Conservation (phyloP, 2,888 invertebrate species). For the Drosophila flavopinicola region DNA sequence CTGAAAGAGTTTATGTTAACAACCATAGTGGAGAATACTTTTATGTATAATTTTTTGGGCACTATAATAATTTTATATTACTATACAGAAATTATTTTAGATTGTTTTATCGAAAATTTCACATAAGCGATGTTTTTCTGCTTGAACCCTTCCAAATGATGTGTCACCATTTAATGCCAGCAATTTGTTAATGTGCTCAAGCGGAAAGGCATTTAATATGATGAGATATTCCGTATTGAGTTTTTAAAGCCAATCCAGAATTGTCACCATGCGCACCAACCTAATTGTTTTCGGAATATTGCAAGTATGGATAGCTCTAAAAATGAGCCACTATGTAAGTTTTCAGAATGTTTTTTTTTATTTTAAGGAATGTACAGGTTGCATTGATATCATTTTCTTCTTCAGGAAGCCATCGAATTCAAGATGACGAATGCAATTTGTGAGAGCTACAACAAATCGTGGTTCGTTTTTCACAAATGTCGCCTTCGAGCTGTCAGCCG, state of each 20-base stretch:
- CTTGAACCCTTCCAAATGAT: too few relatives aligned
- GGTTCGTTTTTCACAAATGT: slow-evolving; percentile 35
- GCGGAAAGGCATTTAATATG: background rate
- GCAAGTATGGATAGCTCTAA: slow-evolving; percentile 1
- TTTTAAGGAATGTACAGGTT: rapidly evolving
- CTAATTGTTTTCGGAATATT: background rate
- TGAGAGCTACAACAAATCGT: slow-evolving; percentile 41
- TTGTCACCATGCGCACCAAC: slow-evolving; percentile 5
- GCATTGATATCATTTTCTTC: background rate
- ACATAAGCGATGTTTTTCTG: too few relatives aligned
- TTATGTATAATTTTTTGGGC: too few relatives aligned
- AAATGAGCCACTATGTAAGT: slow-evolving; percentile 4
- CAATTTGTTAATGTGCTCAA: background rate
- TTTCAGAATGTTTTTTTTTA: too few relatives aligned
- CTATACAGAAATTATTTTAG: too few relatives aligned
- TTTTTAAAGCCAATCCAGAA: background rate
- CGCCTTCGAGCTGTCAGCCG: slow-evolving; percentile 34
- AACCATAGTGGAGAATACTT: too few relatives aligned
- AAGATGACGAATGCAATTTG: slow-evolving; percentile 47
- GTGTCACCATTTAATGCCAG: too few relatives aligned
- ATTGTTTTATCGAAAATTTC: too few relatives aligned
- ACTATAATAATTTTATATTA: too few relatives aligned
- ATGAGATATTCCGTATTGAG: too few relatives aligned
- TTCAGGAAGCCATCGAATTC: slow-evolving; percentile 29
- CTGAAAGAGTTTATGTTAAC: too few relatives aligned